Evolutionary conservation across 2,797 vertebrate species (phyloP), one percentile per base, ranked within the genome.

Genomic region (Cottoperca gobio): DNA sequence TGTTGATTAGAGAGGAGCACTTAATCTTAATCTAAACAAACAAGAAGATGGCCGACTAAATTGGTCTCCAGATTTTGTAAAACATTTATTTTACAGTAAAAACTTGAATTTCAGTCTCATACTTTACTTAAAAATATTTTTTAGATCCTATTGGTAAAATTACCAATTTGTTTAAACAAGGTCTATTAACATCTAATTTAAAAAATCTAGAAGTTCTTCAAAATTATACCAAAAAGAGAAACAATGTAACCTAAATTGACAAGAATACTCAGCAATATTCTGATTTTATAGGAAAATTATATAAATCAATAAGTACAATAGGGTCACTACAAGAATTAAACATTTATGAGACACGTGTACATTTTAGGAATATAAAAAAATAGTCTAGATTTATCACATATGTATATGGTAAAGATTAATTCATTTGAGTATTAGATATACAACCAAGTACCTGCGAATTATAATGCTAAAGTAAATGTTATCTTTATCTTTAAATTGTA

Each of bases 21-120:
- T 88, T 90, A 73, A 91, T 91, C 83, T 89, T 84, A 74, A 91
- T 90, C 90, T 92, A 95, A 96, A 95, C 92, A 96, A 96, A 95
- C 95, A 95, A 87, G 83, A 90, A 90, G 84, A 84, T 85, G 61
- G 84, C 66, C 76, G 71, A 28, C 49, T 62, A 39, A 13, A 71
- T 40, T 26, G 31, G 21, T 82, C 59, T 52, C 4, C 24, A 63
- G 17, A 48, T 70, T 26, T n/a, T 14, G 28, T 7, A 2, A 6
- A 42, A 45, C 35, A 26, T 8, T 13, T 35, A 8, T 13, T 28
- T 63, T 54, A 21, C 17, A 21, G 40, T 8, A 8, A 46, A 71
- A 42, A 9, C 8, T 2, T 39, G 37, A 0, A 42, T 14, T 9
- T 49, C 17, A 46, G 3, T 23, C 17, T 45, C 45, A 17, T 39